These are phyloP conservation scores for Clunio marinus DNA, from an alignment of 2,888 invertebrate species.

Conservation along the genomic window DNA sequence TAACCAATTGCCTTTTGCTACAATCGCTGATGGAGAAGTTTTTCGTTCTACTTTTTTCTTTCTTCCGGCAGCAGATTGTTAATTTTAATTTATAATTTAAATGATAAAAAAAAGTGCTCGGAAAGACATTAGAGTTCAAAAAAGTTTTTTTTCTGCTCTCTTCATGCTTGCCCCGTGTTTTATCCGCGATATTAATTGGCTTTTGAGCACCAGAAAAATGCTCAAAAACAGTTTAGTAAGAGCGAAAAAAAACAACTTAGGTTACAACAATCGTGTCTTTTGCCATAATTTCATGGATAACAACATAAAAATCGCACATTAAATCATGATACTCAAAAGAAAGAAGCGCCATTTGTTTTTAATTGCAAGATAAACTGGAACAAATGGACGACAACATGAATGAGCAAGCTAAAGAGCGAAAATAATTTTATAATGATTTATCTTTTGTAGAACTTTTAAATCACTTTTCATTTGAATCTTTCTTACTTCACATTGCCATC, in stretches of 20 bases:
- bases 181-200: conserved; percentile 23
- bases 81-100: conserved; percentile 32
- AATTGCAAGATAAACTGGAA: conserved; percentile 20
- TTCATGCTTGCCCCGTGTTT: background rate
- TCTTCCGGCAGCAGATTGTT: conserved; percentile 30
- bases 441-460: too few species aligned
- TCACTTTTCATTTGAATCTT: too few species aligned
- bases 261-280: conserved; percentile 9
- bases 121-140: conserved; percentile 35
- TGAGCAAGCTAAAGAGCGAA: background rate
- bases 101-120: conserved; percentile 30
- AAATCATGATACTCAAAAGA: conserved; percentile 17
- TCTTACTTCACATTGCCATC: too few species aligned
- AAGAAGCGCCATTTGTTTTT: conserved; percentile 17
- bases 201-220: conserved; percentile 16
- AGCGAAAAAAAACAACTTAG: background rate
- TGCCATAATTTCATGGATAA: background rate
- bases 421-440: conserved; percentile 1
- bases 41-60: background rate
- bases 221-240: conserved; percentile 20
- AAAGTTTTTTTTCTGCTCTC: conserved; percentile 18
- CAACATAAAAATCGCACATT: background rate
- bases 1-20: conserved; percentile 7
- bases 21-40: conserved; percentile 14
- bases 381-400: background rate